Evolutionary conservation across 2,888 invertebrate species (phyloP), one percentile per base, ranked within the genome.

Genomic region (Nomada lathburiana): DNA sequence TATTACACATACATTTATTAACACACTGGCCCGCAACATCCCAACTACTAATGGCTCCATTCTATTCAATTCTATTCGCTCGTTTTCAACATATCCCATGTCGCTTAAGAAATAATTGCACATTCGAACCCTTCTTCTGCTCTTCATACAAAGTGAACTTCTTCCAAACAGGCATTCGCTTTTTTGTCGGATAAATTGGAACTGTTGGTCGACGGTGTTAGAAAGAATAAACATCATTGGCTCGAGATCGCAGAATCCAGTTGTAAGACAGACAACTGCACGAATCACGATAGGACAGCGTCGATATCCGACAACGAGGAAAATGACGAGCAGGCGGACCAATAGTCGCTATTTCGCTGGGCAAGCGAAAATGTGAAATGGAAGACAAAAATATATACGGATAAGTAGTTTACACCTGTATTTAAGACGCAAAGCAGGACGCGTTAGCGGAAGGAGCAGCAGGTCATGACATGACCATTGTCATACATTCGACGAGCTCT

Each of bases 151-250:
- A 47, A 29, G 1, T 47, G 20, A 72, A 3, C 20, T 65, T 80
- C 18, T 9, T 71, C 16, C 20, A 13, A 18, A 9, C 94, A 98
- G 98, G 97, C 98, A 88, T 98, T 98, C 94, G 97, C 97, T 71
- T 95, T 96, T 63, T 94, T 98, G 81, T 98, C 96, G n/a, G 96
- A 96, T 47, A 96, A 97, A 86, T 94, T 98, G 80, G 96, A 96
- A 89, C 97, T 98, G 7, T 94, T 98, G 93, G 96, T 97, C 11
- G 97, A 97, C 59, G 97, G 98, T 55, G 98, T 98, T 23, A 95
- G 96, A 84, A 95, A 96, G 90, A 98, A 98, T 94, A 96, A 97
- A 76, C 95, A 95, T 53, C 97, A 98, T 91, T 98, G 98, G 98
- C 95, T 98, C 89, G 96, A 97, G 78, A 94, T 98, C 85, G 96